These are phyloP conservation scores for Macquaria ambigua DNA, from an alignment of 2,113 vertebrate species.

Conservation along the genomic window DNA sequence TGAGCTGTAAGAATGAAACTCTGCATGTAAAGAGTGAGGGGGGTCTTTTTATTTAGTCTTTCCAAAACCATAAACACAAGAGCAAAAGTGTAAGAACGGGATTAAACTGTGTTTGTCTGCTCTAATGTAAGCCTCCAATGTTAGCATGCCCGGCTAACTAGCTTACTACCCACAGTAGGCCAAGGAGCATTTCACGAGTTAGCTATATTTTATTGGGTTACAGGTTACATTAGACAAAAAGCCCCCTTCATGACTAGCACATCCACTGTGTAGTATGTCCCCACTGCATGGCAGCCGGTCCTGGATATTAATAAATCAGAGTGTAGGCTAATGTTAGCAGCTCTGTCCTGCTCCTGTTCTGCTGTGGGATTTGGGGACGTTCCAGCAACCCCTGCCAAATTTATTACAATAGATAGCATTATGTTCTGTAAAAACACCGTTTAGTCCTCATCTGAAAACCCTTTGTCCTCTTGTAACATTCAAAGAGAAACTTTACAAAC, in stretches of 20 bases:
- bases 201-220: neutral
- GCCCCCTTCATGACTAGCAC: neutral
- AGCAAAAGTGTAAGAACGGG: neutral
- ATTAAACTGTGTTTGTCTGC: neutral
- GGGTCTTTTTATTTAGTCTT: neutral
- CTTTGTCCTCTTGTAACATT: neutral
- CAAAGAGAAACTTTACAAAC: neutral
- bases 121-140: neutral
- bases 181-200: neutral
- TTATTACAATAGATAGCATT: neutral
- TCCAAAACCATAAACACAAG: neutral
- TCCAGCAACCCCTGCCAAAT: neutral
- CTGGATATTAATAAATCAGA: neutral
- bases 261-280: neutral
- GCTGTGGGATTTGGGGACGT: neutral
- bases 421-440: neutral
- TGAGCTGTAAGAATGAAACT: neutral
- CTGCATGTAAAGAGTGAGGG: neutral
- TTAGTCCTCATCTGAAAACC: neutral
- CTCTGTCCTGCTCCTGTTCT: neutral
- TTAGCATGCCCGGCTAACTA: neutral
- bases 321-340: neutral
- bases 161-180: neutral
- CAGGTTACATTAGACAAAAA: neutral
- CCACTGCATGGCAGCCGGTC: neutral